A percentile compares a stretch with the other conserved stretches of the same genome.
These are phyloP conservation scores for Odontocerum albicorne DNA, from an alignment of 2,888 invertebrate species.

Conservation along the genomic window DNA sequence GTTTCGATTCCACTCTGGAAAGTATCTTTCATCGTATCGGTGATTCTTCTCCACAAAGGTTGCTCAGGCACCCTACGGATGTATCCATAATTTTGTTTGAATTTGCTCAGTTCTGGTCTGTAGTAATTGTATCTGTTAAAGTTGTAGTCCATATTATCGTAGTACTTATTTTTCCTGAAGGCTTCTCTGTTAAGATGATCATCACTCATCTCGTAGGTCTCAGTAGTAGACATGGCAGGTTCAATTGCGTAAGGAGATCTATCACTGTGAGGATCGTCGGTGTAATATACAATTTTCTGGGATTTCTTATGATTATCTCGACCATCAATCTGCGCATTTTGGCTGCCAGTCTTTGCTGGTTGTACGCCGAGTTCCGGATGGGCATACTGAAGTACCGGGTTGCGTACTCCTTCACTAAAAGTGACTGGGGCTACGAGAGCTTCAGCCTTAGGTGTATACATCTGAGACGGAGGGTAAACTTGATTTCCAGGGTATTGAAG, in stretches of 20 bases:
- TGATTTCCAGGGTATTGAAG: conserved; percentile 66
- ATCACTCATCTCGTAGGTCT: conserved; percentile 40
- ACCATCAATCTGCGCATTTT: conserved; percentile 42
- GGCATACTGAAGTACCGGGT: conserved; percentile 77
- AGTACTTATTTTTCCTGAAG: conserved; percentile 45
- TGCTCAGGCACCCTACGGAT: conserved; percentile 59
- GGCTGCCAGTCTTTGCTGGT: conserved; percentile 65
- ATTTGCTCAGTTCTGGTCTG: conserved; percentile 58
- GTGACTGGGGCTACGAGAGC: conserved; percentile 58
- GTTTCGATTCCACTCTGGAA: conserved; percentile 70
- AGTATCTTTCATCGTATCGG: conserved; percentile 72
- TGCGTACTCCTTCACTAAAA: conserved; percentile 70
- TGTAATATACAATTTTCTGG: conserved; percentile 53
- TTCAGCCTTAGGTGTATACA: conserved; percentile 62
- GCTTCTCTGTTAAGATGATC: conserved; percentile 36
- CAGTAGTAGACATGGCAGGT: conserved; percentile 39
- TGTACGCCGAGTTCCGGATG: conserved; percentile 80
- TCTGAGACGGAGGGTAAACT: conserved; percentile 65
- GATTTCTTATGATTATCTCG: conserved; percentile 45
- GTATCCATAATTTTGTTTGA: conserved; percentile 59
- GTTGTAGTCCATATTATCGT: conserved; percentile 46
- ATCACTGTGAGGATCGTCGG: conserved; percentile 57
- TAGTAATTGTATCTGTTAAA: conserved; percentile 59
- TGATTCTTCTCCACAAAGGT: conserved; percentile 73
- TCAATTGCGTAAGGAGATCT: conserved; percentile 58